Percentiles rank a stretch among this genome's conserved stretches.
These are phyloP conservation scores for Anneissia japonica DNA, from an alignment of 35 echinoderm and acorn worm genomes.

Conservation along the genomic window DNA sequence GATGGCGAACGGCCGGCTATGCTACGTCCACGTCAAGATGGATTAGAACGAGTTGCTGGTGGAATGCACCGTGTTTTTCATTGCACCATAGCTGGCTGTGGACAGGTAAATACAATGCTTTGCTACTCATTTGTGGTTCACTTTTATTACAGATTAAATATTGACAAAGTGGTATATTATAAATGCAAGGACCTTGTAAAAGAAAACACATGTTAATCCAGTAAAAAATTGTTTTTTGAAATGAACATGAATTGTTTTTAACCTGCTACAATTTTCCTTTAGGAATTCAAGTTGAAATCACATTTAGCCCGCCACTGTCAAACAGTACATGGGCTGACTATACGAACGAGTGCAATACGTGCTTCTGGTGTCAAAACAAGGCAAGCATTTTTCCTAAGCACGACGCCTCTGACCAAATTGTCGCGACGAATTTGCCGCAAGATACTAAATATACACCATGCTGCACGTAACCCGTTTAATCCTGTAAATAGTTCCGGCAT, in stretches of 20 bases:
- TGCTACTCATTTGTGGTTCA: background rate
- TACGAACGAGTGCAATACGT: conserved; percentile 65
- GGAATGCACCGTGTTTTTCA: conserved; percentile 59
- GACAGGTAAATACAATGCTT: conserved; percentile 52
- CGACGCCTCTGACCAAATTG: conserved; percentile 79
- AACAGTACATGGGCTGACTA: conserved; percentile 81
- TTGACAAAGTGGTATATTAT: too few relatives aligned
- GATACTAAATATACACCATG: conserved; percentile 71
- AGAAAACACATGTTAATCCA: too few relatives aligned
- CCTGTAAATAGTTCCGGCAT: conserved; percentile 75
- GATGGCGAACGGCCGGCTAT: conserved; percentile 78
- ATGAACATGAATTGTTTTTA: background rate
- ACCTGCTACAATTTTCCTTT: background rate
- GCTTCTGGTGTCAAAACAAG: conserved; percentile 78
- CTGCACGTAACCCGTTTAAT: conserved; percentile 72
- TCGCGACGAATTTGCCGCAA: conserved; percentile 67
- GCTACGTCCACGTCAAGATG: conserved; percentile 75
- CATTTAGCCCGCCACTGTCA: conserved; percentile 97
- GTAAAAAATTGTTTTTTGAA: too few relatives aligned
- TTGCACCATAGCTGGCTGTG: conserved; percentile 93
- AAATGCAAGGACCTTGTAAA: too few relatives aligned
- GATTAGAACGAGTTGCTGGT: conserved; percentile 44
- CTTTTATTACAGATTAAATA: too few relatives aligned
- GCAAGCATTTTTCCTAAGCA: conserved; percentile 80
- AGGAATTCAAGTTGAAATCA: conserved; percentile 97